phyloP scores from a whole-genome alignment of 2,797 vertebrate species.

The Eulemur mongoz region DNA sequence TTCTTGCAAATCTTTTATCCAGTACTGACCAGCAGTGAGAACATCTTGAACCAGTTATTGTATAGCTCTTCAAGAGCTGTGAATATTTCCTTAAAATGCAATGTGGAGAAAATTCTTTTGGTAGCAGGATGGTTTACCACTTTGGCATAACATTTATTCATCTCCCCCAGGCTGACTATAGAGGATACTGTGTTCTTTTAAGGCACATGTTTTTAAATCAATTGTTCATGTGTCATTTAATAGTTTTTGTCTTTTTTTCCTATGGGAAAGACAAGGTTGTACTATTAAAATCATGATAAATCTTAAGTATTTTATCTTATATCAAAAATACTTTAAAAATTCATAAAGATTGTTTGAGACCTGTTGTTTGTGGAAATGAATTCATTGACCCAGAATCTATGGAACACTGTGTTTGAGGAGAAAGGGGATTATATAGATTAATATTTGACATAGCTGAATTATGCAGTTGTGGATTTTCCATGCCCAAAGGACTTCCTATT shows the following conservation, averaged over 20 bases:
- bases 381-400: neutral
- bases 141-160: slow-evolving; percentile 3
- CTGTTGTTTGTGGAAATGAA: neutral
- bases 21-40: slow-evolving; percentile 1
- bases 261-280: neutral
- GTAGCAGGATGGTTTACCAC: neutral
- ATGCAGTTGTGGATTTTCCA: slow-evolving; percentile 46
- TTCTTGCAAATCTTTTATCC: slow-evolving; percentile 41
- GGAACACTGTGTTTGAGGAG: neutral
- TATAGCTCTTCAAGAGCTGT: slow-evolving; percentile 19
- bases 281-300: neutral
- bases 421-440: slow-evolving; percentile 4
- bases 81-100: slow-evolving; percentile 33
- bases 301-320: neutral
- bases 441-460: slow-evolving; percentile 35
- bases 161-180: neutral
- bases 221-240: slow-evolving; percentile 12
- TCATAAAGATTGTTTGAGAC: neutral
- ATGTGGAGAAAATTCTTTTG: slow-evolving; percentile 30
- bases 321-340: neutral
- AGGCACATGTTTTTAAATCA: slow-evolving; percentile 14
- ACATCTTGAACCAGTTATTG: slow-evolving; percentile 66
- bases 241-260: slow-evolving; percentile 3
- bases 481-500: slow-evolving; percentile 51
- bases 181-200: neutral